Evolutionary conservation across 2,888 invertebrate species (phyloP), one percentile per base, ranked within the genome.

Genomic region (Criorhina ranunculi): DNA sequence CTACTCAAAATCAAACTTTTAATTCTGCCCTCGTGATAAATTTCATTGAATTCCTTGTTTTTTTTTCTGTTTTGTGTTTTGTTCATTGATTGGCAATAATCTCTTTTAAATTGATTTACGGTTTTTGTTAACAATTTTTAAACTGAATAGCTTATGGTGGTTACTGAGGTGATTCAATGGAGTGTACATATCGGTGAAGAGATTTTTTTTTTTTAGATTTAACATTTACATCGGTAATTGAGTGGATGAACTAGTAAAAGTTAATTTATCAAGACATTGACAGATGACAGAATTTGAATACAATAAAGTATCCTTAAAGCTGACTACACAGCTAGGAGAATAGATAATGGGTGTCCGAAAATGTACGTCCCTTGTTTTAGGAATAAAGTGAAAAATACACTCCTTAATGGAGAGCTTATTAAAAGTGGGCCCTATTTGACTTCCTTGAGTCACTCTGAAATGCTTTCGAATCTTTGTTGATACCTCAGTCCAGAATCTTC

Each of bases 101-200:
- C 79, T 57, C 60, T 75, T 83, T 83, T 83, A 83, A 79, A 83
- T 83, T 83, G 79, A 64, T 75, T 83, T 62, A 46, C 33, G 59
- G 51, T 55, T 67, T 44, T 75, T 69, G 51, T 15, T 66, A 59
- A 72, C 33, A 53, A 55, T 60, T 67, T 55, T 60, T 12, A 53
- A n/a, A n/a, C 60, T 72, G 15, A 69, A 35, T 51, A 59, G 77
- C 67, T 77, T 77, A 67, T 60, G 5, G 33, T 24, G 42, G 53
- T 53, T 49, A 51, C 46, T 57, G 57, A 40, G 15, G 55, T 31
- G 46, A 66, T 64, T 11, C 35, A 31, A 37, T 57, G 35, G n/a
- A n/a, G 42, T 5, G 24, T 7, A 24, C 17, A 31, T 57, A 46
- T 37, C 37, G 19, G 37, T 6, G 5, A 19, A 15, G 12, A 12